Evolutionary conservation across 2,888 invertebrate genomes (phyloP), one percentile per base, ranked within the genome.

Genomic region (Dynastes grantii): DNA sequence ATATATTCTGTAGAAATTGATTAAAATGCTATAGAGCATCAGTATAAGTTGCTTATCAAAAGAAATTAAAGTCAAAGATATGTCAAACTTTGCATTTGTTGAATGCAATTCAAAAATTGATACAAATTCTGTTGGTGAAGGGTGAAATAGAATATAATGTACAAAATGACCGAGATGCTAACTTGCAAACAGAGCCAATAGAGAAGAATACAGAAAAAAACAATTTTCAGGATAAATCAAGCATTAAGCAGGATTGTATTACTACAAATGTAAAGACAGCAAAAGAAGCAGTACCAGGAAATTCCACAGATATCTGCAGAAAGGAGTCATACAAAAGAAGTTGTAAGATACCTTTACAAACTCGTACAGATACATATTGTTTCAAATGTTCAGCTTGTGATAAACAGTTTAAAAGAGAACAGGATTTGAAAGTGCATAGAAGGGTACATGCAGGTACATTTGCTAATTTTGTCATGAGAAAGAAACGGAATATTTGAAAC

Each of bases 401-500:
- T 79, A 90, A 89, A 82, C 88, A 88, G 9, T 90, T 89, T 83
- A 83, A 89, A 40, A 89, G 90, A 80, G 88, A 88, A 8, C 89
- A 89, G 77, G 90, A 90, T 84, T 84, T 90, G 65, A 89, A 89
- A 53, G 89, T 90, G 79, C 90, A 90, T 81, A 87, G 88, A 86
- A 84, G 89, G 77, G 88, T 89, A 13, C 90, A 90, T 84, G 89
- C 89, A 71, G 90, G 90, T 87, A 79, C 40, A 37, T 73, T 32
- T 45, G 13, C 68, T 65, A 73, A 73, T 29, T 45, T 45, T 45
- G 8, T 45, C 8, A 45, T 45, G 45, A 9, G 45, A 61, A 61
- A 22, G 13, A 49, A 37, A 40, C 29, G 65, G 11, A 16, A 16
- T 16, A 16, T 16, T 16, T 40, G 1, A 11, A 40, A 11, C 13